These are phyloP conservation scores for Chrysochloris asiatica DNA, from an alignment of 2,113 vertebrate genomes.

Conservation along the genomic window DNA sequence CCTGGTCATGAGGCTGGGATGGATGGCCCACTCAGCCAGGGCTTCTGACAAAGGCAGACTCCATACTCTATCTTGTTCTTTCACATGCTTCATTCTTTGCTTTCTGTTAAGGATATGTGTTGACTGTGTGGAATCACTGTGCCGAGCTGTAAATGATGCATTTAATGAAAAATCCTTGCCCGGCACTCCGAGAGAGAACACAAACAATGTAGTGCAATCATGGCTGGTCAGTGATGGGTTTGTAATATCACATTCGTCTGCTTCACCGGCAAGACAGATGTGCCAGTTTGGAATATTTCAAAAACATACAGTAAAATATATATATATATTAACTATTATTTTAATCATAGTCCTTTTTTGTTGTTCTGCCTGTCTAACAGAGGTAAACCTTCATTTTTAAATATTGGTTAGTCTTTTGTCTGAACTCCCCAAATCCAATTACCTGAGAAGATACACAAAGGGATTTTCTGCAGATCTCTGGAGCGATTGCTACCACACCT, in stretches of 20 bases:
- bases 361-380: not conserved
- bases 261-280: not conserved
- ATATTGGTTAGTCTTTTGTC: not conserved
- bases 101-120: slow-evolving; percentile 60
- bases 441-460: slow-evolving; percentile 20
- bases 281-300: not conserved
- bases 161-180: slow-evolving; percentile 72
- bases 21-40: not conserved
- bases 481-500: not conserved
- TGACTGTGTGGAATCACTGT: slow-evolving; percentile 69
- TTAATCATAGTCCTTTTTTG: slow-evolving; percentile 10
- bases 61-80: not conserved
- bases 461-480: not conserved
- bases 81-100: slow-evolving; percentile 44
- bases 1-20: not conserved
- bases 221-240: not conserved
- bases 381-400: slow-evolving; percentile 15
- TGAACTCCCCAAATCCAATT: slow-evolving; percentile 1
- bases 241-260: not conserved
- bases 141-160: slow-evolving; percentile 71
- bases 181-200: slow-evolving; percentile 11
- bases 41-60: not conserved
- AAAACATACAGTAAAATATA: not conserved
- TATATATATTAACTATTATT: slow-evolving; percentile 19
- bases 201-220: not conserved